Evolutionary conservation across 2,797 vertebrate genomes (phyloP), one percentile per base, ranked within the genome.

Genomic region (Danio aesculapii): DNA sequence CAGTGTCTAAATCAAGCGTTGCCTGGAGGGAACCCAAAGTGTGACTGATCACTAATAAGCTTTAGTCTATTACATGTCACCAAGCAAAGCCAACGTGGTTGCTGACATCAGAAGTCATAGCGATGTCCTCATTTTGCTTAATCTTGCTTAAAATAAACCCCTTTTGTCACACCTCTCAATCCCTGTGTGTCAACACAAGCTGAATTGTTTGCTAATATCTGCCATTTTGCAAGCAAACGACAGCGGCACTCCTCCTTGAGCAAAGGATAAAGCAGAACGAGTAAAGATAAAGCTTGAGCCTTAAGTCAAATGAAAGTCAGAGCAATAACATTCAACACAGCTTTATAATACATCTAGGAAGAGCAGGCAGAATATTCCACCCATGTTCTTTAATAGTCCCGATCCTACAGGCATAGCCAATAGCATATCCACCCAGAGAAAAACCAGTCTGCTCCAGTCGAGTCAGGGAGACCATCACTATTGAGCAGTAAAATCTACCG

Each of bases 81-180:
- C 50, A 57, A 77, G 55, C 52, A 70, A 75, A 55, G 77, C 67
- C 75, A 73, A 79, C 64, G 57, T 76, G 83, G 68, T 41, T 82
- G 62, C 77, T 75, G 80, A 86, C 75, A 80, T 81, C 79, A 80
- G 52, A 73, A 81, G 78, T 63, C 41, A 30, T 63, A 67, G 69
- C 81, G 46, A 67, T 73, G 79, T 73, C 81, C 85, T 46, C 69
- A 55, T 83, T 83, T 81, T 75, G 44, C 55, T 77, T 77, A 75
- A 84, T 82, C 82, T 79, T 41, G 49, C 71, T 85, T 79, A 77
- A 81, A 86, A 85, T 84, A 84, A 86, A 81, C 85, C 68, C 30
- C 43, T 58, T 85, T 83, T 70, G 85, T 85, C 81, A 79, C 77
- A 63, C 61, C 43, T 73, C 52, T 49, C 55, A 68, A 75, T 66